A percentile compares a stretch with the other conserved stretches of the same genome.
These are phyloP conservation scores for Arvicanthis niloticus DNA, from an alignment of 2,113 vertebrate species.

Conservation along the genomic window DNA sequence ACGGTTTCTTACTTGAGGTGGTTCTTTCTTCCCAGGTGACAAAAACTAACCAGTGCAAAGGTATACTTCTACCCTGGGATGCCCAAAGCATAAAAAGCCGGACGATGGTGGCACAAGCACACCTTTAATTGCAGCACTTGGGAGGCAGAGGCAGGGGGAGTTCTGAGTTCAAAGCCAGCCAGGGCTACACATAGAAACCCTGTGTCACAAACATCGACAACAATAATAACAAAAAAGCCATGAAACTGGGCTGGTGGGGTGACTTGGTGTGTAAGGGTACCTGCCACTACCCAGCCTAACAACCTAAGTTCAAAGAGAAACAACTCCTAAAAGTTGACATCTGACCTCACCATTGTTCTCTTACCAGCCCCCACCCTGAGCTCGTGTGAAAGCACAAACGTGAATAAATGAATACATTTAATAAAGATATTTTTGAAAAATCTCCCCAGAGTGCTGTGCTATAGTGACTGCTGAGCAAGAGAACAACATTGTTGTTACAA, in stretches of 20 bases:
- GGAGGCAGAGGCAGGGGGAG: neutral
- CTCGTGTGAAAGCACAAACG: neutral
- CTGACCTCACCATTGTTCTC: neutral
- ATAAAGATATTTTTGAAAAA: neutral
- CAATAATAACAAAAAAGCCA: neutral
- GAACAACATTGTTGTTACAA: neutral
- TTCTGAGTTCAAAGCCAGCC: slow-evolving; percentile 20
- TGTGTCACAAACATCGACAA: neutral
- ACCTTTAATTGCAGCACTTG: neutral
- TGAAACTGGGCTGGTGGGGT: neutral
- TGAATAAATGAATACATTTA: neutral
- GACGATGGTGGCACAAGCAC: neutral
- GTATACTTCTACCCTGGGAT: neutral
- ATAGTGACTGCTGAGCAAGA: neutral
- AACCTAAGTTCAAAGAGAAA: neutral
- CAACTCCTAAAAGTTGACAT: too few species aligned
- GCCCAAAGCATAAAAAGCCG: neutral
- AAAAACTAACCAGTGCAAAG: neutral
- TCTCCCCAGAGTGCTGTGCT: too few species aligned
- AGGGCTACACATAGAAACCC: neutral
- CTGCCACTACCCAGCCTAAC: neutral
- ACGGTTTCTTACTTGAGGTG: neutral
- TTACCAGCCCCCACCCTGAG: too few species aligned
- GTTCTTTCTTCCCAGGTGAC: neutral
- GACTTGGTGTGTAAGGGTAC: too few species aligned